These are phyloP conservation scores for Agrilus planipennis DNA, from an alignment of 1,140 invertebrate species.

Conservation along the genomic window DNA sequence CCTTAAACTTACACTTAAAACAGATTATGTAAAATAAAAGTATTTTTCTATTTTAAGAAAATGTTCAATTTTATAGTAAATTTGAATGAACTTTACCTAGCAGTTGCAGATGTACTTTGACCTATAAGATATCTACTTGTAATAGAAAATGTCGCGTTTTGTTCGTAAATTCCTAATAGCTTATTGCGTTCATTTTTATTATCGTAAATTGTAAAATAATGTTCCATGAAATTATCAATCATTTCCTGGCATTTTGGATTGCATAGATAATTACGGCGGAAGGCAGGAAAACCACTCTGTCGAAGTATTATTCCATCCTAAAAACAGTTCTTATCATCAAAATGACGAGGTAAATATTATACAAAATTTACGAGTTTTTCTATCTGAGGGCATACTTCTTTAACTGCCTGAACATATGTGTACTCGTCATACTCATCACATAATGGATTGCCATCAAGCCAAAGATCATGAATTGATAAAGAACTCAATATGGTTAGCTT, in stretches of 20 bases:
- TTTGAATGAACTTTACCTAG: slow-evolving; percentile 16
- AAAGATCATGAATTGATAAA: slow-evolving; percentile 57
- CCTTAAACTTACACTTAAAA: no score
- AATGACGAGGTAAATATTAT: slow-evolving; percentile 32
- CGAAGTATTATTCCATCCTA: slow-evolving; percentile 62
- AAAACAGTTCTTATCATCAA: slow-evolving; percentile 5
- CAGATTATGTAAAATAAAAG: slow-evolving; percentile 4
- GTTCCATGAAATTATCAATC: slow-evolving; percentile 62
- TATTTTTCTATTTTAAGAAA: background rate
- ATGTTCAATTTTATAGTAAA: slow-evolving; percentile 1
- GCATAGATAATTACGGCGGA: slow-evolving; percentile 54
- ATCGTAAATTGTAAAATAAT: slow-evolving; percentile 78
- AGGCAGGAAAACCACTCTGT: slow-evolving; percentile 42
- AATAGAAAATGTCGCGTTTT: slow-evolving; percentile 65
- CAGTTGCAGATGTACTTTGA: slow-evolving; percentile 26
- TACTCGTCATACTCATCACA: slow-evolving; percentile 62
- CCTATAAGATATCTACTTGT: slow-evolving; percentile 36
- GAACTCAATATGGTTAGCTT: slow-evolving; percentile 55
- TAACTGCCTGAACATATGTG: slow-evolving; percentile 52
- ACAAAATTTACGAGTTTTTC: slow-evolving; percentile 21
- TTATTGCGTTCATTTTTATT: slow-evolving; percentile 60
- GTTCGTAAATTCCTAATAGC: slow-evolving; percentile 72
- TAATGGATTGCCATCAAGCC: slow-evolving; percentile 67
- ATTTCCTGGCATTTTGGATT: slow-evolving; percentile 49
- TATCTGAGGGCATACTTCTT: slow-evolving; percentile 19